These are phyloP conservation scores for Gryllus bimaculatus DNA, from an alignment of 1,140 invertebrate genomes.

Conservation along the genomic window DNA sequence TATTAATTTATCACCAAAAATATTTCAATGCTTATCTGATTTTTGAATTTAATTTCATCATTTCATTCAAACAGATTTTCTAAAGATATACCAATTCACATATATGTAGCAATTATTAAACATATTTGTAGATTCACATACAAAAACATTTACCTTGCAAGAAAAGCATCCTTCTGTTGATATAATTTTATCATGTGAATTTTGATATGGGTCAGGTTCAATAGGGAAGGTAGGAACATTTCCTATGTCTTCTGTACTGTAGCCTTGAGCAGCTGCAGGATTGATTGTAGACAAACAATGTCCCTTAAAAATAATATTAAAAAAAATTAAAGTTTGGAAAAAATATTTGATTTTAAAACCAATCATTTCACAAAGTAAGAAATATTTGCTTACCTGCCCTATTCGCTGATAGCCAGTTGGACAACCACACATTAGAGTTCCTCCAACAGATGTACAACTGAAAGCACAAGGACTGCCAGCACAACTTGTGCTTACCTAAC, in stretches of 20 bases:
- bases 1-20: background rate
- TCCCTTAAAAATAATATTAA: constrained; percentile 37
- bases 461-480: constrained; percentile 63
- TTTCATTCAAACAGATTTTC: background rate
- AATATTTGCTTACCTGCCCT: constrained; percentile 40
- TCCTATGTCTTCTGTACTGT: constrained; percentile 49
- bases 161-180: constrained; percentile 84
- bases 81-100: background rate
- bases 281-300: constrained; percentile 73
- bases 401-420: constrained; percentile 70
- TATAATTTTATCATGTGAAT: constrained; percentile 58
- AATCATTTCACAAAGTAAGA: background rate
- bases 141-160: constrained; percentile 56
- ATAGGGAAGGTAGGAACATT: constrained; percentile 59
- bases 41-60: background rate
- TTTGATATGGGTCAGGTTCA: constrained; percentile 39
- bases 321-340: background rate
- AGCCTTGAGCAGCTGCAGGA: constrained; percentile 42
- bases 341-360: background rate
- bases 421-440: constrained; percentile 64
- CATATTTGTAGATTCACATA: background rate
- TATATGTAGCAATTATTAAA: background rate
- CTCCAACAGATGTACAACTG: constrained; percentile 57
- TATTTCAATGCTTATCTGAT: background rate
- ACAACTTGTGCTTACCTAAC: constrained; percentile 55